A percentile compares a stretch with the other conserved stretches of the same genome.
Conservation (phyloP, 2,888 invertebrate genomes). For the Amiota minor region DNA sequence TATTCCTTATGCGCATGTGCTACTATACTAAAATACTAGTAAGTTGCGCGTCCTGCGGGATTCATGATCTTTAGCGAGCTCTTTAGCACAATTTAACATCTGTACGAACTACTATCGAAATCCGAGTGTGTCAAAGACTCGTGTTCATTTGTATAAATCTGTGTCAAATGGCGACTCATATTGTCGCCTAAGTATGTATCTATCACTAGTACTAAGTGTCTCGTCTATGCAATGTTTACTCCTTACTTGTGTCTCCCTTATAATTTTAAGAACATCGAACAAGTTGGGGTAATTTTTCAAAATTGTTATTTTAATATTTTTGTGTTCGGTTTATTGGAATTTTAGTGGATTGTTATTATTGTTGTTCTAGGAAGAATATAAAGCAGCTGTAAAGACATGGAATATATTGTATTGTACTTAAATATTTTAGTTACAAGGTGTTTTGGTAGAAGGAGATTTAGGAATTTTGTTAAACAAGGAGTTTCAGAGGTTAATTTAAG, state of each 20-base stretch:
- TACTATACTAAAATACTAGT: slow-evolving; percentile 9
- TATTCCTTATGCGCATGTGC: slow-evolving; percentile 15
- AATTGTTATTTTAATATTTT: slow-evolving; percentile 27
- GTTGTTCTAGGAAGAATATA: slow-evolving; percentile 18
- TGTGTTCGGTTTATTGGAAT: slow-evolving; percentile 22
- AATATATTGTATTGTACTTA: too few relatives aligned
- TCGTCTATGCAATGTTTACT: slow-evolving; percentile 24
- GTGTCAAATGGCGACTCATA: slow-evolving; percentile 46
- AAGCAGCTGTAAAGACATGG: slow-evolving; percentile 29
- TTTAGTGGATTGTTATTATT: slow-evolving; percentile 33
- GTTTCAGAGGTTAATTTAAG: too few relatives aligned
- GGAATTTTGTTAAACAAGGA: too few relatives aligned
- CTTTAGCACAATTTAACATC: slow-evolving; percentile 56
- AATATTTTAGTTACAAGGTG: too few relatives aligned
- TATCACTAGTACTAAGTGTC: slow-evolving; percentile 12
- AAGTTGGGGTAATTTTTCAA: slow-evolving; percentile 38
- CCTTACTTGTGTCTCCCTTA: neutral
- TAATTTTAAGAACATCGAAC: neutral
- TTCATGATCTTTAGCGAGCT: slow-evolving; percentile 43
- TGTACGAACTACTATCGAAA: slow-evolving; percentile 41
- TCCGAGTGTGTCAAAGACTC: neutral
- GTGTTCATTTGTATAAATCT: slow-evolving; percentile 47
- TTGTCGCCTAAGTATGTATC: neutral
- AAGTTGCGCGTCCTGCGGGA: slow-evolving; percentile 13
- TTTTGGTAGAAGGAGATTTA: too few relatives aligned